phyloP scores from a whole-genome alignment of 64 coral and sea anemone species.

The Pachyseris speciosa region DNA sequence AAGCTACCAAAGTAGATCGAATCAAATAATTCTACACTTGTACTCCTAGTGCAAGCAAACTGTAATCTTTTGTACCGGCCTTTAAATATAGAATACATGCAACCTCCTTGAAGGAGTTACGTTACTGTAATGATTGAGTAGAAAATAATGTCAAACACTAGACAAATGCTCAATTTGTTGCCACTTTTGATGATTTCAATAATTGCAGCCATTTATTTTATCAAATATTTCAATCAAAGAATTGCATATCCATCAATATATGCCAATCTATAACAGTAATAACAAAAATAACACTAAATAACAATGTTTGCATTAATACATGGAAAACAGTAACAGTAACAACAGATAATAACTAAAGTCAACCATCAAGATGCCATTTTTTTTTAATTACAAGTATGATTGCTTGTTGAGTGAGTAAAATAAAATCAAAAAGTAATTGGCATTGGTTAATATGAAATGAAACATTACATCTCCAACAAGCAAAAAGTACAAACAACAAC shows the following conservation, averaged over 20 bases:
- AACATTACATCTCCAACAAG: not conserved
- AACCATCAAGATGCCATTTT: not conserved
- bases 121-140: no score
- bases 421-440: not conserved
- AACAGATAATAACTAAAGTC: not conserved
- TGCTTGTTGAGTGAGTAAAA: not conserved
- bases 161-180: no score
- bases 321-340: not conserved
- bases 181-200: no score
- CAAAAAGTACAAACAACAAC: not conserved
- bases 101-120: no score
- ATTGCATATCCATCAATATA: not conserved
- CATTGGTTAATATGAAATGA: not conserved
- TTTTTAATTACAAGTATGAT: not conserved
- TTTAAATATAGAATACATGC: no score
- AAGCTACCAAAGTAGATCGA: not conserved
- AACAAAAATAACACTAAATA: not conserved
- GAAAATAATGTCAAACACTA: no score
- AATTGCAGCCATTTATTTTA: no score
- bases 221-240: no score
- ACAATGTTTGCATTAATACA: not conserved
- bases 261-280: not conserved
- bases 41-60: no score
- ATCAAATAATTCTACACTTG: not conserved
- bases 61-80: no score